Base-by-base conservation (phyloP, 2,113 vertebrate species). In the Microtus pennsylvanicus region DNA sequence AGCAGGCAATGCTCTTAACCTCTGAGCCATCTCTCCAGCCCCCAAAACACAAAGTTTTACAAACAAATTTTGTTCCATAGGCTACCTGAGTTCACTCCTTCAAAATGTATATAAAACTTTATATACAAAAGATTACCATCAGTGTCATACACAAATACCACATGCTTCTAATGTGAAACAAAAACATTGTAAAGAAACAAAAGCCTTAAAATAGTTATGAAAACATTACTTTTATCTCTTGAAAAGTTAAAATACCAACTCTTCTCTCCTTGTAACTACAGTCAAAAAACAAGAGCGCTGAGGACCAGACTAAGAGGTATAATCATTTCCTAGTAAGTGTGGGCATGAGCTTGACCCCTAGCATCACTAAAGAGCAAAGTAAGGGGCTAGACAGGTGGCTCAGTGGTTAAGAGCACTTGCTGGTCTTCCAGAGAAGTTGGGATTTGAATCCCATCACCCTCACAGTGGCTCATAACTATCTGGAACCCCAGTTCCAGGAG, bases 121-220 rank as follows among this genome's bases (percentile, higher is more conserved):
- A 91, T 61, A 86, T 35, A 89, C 5, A 95, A 0, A 93, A 17
- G 70, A 82, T 4, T 86, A 90, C 11, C 75, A 85, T 65, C 28
- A 90, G 12, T 87, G 1, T 75, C 81, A 75, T 80, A 75, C 9
- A 87, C 69, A 78, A 94, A 88, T 1, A 96, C 33, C 4, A 89
- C 55, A 52, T 42, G 19, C 50, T 92, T 96, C 21, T 21, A 90
- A 19, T 87, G 76, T n/a, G 72, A 42, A 89, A 52, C 10, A 89
- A 74, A 92, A n/a, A 7, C 13, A n/a, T 74, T 4, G 2, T 70
- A 61, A 90, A 94, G 7, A 96, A 85, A 90, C 19, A 17, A 94
- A 90, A 87, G 22, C 38, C 89, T 87, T 95, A 70, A 88, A 81
- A 94, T 30, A 75, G 28, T 45, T 38, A 89, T 58, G 42, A 87